phyloP scores from a whole-genome alignment of 2,888 invertebrate species.

The Phanerotoma sp. region DNA sequence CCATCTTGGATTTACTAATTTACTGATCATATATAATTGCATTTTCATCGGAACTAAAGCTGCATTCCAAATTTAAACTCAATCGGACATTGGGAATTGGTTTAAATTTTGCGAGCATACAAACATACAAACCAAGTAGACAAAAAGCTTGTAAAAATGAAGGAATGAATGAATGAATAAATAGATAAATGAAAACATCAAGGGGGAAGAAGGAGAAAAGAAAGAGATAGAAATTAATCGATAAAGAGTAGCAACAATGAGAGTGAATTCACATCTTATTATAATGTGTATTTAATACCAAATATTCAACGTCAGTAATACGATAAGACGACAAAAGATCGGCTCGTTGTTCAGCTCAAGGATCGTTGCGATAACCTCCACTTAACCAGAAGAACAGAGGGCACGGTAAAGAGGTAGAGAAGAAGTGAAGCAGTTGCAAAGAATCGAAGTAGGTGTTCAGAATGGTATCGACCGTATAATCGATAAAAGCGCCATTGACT shows the following conservation, averaged over 20 bases:
- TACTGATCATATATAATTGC: too few species aligned
- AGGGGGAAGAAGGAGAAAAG: background rate
- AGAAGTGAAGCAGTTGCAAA: slow-evolving; percentile 1
- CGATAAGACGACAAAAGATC: slow-evolving; percentile 37
- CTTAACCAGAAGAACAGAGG: slow-evolving; percentile 28
- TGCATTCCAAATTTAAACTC: too few species aligned
- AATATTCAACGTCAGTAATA: slow-evolving; percentile 27
- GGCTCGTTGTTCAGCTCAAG: slow-evolving; percentile 27
- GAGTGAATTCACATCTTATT: background rate
- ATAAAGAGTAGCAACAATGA: background rate
- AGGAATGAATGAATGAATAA: too few species aligned
- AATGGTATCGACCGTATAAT: slow-evolving; percentile 22
- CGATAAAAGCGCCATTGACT: slow-evolving; percentile 14
- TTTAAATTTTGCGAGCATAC: too few species aligned
- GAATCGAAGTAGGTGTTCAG: background rate
- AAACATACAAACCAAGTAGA: too few species aligned
- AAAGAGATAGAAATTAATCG: background rate
- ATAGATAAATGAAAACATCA: too few species aligned
- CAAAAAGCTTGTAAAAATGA: too few species aligned
- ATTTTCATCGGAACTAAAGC: too few species aligned
- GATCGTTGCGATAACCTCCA: slow-evolving; percentile 33
- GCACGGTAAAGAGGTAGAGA: slow-evolving; percentile 2
- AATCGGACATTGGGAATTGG: too few species aligned
- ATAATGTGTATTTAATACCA: background rate
- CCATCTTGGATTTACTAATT: too few species aligned